These are phyloP conservation scores for Phalacrocorax brasilianus DNA, from an alignment of 2,113 vertebrate species.

Conservation along the genomic window DNA sequence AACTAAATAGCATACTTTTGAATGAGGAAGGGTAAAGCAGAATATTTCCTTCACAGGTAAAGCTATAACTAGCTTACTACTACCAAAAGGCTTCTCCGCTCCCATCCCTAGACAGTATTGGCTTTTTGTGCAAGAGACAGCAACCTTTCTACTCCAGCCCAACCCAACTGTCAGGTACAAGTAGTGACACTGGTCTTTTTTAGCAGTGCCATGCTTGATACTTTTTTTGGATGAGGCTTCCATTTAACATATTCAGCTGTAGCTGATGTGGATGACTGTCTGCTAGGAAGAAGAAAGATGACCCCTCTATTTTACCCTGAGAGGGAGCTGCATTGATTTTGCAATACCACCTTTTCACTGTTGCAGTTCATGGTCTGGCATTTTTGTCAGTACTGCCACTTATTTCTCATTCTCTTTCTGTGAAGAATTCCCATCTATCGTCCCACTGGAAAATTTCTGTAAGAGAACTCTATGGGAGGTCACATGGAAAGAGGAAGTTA, in stretches of 20 bases:
- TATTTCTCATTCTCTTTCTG: constrained; percentile 6
- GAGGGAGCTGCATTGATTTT: neutral
- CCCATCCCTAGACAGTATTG: neutral
- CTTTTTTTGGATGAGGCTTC: neutral
- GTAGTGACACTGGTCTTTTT: neutral
- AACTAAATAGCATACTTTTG: neutral
- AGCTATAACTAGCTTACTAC: neutral
- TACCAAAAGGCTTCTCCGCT: neutral
- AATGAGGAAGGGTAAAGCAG: neutral
- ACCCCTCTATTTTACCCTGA: neutral
- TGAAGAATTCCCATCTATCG: neutral
- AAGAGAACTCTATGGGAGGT: neutral
- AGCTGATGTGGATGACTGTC: neutral
- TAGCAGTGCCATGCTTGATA: neutral
- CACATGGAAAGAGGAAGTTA: fast-evolving
- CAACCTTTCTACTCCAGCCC: neutral
- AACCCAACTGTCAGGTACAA: neutral
- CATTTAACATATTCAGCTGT: constrained; percentile 4
- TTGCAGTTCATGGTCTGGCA: neutral
- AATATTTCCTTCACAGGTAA: neutral
- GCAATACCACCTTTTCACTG: neutral
- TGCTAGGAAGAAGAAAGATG: neutral
- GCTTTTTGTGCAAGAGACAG: neutral
- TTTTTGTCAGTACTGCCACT: neutral
- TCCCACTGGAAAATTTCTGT: neutral